Percentiles rank a stretch among this genome's conserved stretches.
These are phyloP conservation scores for Zaprionus gabonicus DNA, from an alignment of 1,140 invertebrate species.

Conservation along the genomic window DNA sequence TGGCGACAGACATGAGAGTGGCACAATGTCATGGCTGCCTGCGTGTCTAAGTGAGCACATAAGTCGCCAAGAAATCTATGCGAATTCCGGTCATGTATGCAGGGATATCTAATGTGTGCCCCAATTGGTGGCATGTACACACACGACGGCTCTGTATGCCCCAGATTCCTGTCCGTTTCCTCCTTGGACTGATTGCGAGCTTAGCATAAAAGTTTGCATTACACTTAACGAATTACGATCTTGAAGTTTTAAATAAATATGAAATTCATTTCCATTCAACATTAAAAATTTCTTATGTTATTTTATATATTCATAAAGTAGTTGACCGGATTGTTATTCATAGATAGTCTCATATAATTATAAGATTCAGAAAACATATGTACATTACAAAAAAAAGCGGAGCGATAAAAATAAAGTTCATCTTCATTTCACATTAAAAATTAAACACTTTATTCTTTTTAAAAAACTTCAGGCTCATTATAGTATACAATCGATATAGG, in stretches of 20 bases:
- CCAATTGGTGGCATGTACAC: conserved; percentile 3
- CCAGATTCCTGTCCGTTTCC: not conserved
- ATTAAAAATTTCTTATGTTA: not conserved
- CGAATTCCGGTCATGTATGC: conserved; percentile 40
- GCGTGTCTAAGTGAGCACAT: conserved; percentile 65
- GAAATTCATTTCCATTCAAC: not conserved
- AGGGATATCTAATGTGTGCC: conserved; percentile 33
- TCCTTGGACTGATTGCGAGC: not conserved
- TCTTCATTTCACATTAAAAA: not conserved
- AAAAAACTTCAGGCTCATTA: not conserved
- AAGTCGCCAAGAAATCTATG: conserved; percentile 58
- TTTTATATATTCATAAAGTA: too few relatives aligned
- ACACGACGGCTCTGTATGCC: not conserved
- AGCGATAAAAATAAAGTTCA: not conserved
- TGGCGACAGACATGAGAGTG: not conserved
- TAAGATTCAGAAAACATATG: too few relatives aligned
- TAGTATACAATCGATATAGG: conserved; percentile 22
- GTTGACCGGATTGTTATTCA: too few relatives aligned
- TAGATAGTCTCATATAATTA: too few relatives aligned
- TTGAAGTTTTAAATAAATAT: not conserved
- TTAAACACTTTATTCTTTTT: conserved; percentile 4
- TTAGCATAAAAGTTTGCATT: not conserved
- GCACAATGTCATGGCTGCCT: conserved; percentile 61
- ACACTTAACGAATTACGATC: not conserved
- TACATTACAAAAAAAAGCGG: too few relatives aligned